Evolutionary conservation across 2,888 invertebrate genomes (phyloP), one percentile per base, ranked within the genome.

Genomic region (Rhagonycha fulva): DNA sequence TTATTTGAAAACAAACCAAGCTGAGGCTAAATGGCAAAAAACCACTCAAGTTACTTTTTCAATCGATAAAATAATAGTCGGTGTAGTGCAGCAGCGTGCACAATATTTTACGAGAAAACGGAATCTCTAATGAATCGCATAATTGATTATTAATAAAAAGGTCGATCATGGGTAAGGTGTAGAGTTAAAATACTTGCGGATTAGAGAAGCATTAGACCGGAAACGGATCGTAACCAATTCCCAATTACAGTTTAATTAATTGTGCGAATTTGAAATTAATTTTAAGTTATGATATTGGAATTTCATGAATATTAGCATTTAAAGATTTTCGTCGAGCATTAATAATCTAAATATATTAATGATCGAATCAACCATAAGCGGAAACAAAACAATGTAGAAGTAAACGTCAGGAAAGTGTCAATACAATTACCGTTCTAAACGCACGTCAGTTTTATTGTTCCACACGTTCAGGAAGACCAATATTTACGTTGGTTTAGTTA

Each of bases 401-500:
- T 71, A 72, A 76, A 72, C 71, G 72, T 72, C 26, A 61, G 73
- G 75, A 80, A 81, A 81, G 81, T 82, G 82, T 83, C 83, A 83
- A 83, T 83, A 83, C 81, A 81, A 83, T 82, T 82, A 82, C 81
- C 79, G 81, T 78, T 78, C 78, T 76, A 74, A 77, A 80, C 80
- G 81, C 81, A 80, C 82, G 82, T 82, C 82, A 82, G 79, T 81
- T 83, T 83, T 83, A 82, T 82, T 82, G 81, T 79, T 79, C 79
- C 76, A 80, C 82, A 82, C 82, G 82, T 82, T 81, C 80, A 79
- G 82, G 77, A 83, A 83, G 82, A 80, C 83, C 82, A 83, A 83
- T 83, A 83, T 83, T 83, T 83, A 82, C 81, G 82, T 80, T 82
- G 81, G 83, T 83, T 83, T 81, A 83, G 83, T 82, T 83, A 82